Base-by-base conservation (phyloP, 2,888 invertebrate genomes). In the Melikaiella ostensackeni region DNA sequence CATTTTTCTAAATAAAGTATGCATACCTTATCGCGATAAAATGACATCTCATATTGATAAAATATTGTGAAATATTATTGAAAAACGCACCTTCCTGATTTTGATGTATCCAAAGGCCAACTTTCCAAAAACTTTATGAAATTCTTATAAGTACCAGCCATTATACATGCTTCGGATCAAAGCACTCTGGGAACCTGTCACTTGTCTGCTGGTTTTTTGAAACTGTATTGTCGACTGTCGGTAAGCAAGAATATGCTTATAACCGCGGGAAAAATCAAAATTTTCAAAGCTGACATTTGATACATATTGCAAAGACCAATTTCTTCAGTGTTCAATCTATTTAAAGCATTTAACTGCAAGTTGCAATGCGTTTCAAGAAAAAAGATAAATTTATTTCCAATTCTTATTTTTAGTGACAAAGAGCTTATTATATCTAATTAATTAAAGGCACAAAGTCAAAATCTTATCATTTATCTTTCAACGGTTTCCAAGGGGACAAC, bases 61-160 rank as follows among this genome's bases (percentile, higher is more conserved):
- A 62, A 42, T 46, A 30, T 50, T 11, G 27, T 30, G 19, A 82
- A 82, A 80, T 70, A 61, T 79, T 82, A n/a, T 63, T 21, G n/a
- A 11, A 0, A 75, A 77, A 70, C 89, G 91, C 92, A 96, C 97
- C 96, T 95, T 89, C 95, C 95, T 55, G 93, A 91, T 93, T 96
- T 97, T 74, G 93, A 92, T 88, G 92, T 93, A 88, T 97, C 96
- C 66, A 96, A 88, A 42, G 97, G 97, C 96, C 97, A 97, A 92
- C 95, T 95, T 90, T 96, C 95, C 82, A 97, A 93, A 81, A 97
- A 92, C 92, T 93, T 94, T 55, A 95, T 91, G 89, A 95, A 96
- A 91, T 95, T 94, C 90, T 95, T 95, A 88, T 96, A 96, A 88
- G 93, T 94, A 84, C 93, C 93, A 90, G 95, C 94, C 95, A 95